These are phyloP conservation scores for Sminthurides bifidus DNA, from an alignment of 1,140 invertebrate species.

Conservation along the genomic window DNA sequence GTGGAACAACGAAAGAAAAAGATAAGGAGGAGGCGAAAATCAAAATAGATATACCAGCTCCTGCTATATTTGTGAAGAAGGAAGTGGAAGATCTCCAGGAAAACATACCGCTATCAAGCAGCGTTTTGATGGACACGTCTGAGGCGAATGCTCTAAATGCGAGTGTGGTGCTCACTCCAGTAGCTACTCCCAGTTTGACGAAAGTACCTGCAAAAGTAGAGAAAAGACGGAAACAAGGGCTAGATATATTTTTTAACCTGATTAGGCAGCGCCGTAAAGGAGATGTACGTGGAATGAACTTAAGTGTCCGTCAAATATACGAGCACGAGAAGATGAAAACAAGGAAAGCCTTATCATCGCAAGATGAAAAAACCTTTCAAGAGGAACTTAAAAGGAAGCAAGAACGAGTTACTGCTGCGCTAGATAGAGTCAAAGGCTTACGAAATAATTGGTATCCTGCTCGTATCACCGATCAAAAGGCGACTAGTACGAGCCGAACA, in stretches of 20 bases:
- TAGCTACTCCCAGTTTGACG: background rate
- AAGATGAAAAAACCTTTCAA: conserved; percentile 5
- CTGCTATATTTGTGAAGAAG: background rate
- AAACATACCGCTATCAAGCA: conserved; percentile 1
- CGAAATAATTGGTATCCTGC: conserved; percentile 4
- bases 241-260: conserved; percentile 18
- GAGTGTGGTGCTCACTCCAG: background rate
- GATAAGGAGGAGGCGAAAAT: background rate
- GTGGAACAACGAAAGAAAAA: background rate
- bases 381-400: background rate
- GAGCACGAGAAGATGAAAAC: conserved; percentile 7
- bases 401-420: background rate
- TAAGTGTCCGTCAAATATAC: conserved; percentile 9
- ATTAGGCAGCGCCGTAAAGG: background rate
- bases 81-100: background rate
- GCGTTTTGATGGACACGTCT: too few relatives aligned
- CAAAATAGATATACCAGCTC: background rate
- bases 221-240: conserved; percentile 5
- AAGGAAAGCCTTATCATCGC: background rate
- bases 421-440: background rate
- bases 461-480: too few relatives aligned
- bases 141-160: too few relatives aligned
- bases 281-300: background rate
- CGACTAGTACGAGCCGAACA: too few relatives aligned
- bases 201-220: too few relatives aligned